Evolutionary conservation across 35 echinoderm and acorn worm genomes (phyloP).

Genomic region (Diadema setosum): DNA sequence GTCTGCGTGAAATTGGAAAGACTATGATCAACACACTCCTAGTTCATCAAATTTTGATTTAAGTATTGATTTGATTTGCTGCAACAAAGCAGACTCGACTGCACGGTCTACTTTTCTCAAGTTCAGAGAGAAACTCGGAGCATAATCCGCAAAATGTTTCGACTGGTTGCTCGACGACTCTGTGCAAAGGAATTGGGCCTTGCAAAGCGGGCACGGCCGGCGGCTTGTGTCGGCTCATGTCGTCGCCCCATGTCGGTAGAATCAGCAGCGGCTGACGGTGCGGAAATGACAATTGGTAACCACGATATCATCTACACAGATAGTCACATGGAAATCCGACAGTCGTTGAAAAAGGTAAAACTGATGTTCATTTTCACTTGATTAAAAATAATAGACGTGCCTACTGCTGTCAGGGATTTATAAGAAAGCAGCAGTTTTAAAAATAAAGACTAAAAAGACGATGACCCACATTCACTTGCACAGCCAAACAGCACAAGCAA

Average conservation of each 20-base stretch:
- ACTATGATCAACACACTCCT: too few relatives aligned
- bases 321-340: conserved; percentile 39
- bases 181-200: neutral
- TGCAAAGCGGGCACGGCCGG: neutral
- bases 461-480: neutral
- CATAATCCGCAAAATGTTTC: conserved; percentile 5
- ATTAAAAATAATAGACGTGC: neutral
- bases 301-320: conserved; percentile 51
- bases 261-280: neutral
- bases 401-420: neutral
- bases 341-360: conserved; percentile 36
- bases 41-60: too few relatives aligned
- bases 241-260: neutral
- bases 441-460: neutral
- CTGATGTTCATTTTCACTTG: neutral
- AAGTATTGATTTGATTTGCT: too few relatives aligned
- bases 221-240: neutral
- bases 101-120: too few relatives aligned
- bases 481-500: neutral
- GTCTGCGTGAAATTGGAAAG: too few relatives aligned
- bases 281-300: neutral
- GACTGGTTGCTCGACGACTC: neutral
- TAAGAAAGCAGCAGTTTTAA: neutral
- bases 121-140: too few relatives aligned
- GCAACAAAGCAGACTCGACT: too few relatives aligned